These are phyloP conservation scores for Cephalopterus ornatus DNA, from an alignment of 2,113 vertebrate species.

Conservation along the genomic window DNA sequence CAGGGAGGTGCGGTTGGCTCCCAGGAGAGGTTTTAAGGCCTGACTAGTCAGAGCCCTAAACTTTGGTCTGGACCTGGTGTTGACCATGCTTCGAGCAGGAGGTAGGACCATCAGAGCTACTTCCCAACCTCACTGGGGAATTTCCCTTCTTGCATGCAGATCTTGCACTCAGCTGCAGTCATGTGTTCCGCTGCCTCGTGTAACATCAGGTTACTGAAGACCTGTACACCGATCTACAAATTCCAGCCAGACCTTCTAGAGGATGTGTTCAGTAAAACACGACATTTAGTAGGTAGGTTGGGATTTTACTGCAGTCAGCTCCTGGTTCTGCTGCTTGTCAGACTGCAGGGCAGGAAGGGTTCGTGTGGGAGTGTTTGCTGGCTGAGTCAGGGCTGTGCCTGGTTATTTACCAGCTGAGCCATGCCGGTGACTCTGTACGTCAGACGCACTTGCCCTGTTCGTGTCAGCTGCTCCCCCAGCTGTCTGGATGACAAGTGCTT, in stretches of 20 bases:
- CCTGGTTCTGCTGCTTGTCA: too few relatives aligned
- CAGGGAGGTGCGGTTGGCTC: fast-evolving
- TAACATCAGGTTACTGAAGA: too few relatives aligned
- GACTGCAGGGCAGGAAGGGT: not conserved
- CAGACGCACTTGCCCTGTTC: not conserved
- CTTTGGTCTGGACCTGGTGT: not conserved
- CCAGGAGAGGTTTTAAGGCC: not conserved
- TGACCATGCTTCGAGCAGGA: not conserved
- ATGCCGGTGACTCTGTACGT: fast-evolving
- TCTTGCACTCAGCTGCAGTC: too few relatives aligned
- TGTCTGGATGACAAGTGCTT: not conserved
- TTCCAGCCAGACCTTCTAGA: fast-evolving
- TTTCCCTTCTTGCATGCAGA: not conserved
- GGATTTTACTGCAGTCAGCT: not conserved
- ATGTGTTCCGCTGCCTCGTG: fast-evolving
- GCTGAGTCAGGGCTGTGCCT: not conserved
- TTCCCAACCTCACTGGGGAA: not conserved
- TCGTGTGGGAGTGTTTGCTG: not conserved
- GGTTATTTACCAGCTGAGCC: not conserved
- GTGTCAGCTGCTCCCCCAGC: not conserved
- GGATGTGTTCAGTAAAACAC: not conserved
- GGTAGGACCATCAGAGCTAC: fast-evolving
- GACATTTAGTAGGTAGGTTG: not conserved
- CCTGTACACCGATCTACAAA: not conserved
- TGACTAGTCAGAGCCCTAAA: not conserved